These are phyloP conservation scores for Scophthalmus maximus DNA, from an alignment of 2,113 vertebrate genomes.

Conservation along the genomic window DNA sequence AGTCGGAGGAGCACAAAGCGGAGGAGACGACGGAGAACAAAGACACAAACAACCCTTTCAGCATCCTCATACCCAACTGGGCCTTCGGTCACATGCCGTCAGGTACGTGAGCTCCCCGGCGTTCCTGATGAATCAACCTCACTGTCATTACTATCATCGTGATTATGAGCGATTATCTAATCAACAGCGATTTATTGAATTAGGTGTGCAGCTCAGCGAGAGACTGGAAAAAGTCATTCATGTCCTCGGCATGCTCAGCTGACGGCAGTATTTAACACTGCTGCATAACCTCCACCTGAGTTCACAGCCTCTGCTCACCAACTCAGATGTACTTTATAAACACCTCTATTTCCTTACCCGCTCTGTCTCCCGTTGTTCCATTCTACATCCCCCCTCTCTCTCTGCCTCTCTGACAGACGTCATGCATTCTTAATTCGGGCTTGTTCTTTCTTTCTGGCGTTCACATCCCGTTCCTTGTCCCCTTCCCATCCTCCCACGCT, in stretches of 20 bases:
- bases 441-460: background rate
- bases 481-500: background rate
- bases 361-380: constrained; percentile 44
- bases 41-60: constrained; percentile 57
- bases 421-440: constrained; percentile 56
- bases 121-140: constrained; percentile 16
- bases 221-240: no score
- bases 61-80: constrained; percentile 71
- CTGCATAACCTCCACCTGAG: constrained; percentile 9
- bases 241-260: no score
- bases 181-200: constrained; percentile 53
- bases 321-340: constrained; percentile 18
- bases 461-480: constrained; percentile 2
- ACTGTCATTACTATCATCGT: constrained; percentile 30
- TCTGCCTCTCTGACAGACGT: constrained; percentile 8
- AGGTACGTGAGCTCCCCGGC: constrained; percentile 67
- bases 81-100: constrained; percentile 66
- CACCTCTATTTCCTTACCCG: constrained; percentile 14
- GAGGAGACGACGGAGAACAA: constrained; percentile 38
- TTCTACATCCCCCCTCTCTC: constrained; percentile 25
- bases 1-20: constrained; percentile 48
- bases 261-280: constrained; percentile 1
- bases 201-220: constrained; percentile 27
- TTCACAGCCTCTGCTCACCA: constrained; percentile 9
- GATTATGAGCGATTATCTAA: constrained; percentile 56